Base-by-base conservation (phyloP, 2,113 vertebrate species). In the Sitta europaea region DNA sequence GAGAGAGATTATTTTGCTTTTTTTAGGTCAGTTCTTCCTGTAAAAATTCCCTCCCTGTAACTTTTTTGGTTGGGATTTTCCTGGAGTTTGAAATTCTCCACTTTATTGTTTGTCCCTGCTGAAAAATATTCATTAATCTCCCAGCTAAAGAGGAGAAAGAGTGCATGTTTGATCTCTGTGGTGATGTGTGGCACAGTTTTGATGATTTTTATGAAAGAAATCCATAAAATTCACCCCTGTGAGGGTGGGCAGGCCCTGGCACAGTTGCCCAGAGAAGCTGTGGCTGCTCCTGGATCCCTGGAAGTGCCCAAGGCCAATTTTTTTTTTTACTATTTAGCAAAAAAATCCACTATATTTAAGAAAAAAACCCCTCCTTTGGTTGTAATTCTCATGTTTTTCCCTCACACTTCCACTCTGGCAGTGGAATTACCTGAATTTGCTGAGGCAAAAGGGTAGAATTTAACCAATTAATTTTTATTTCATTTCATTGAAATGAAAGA, bases 401-500 rank as follows among this genome's bases (percentile, higher is more conserved):
- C 78, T 81, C 65, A 50, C 58, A 77, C 16, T 80, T 89, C 43
- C 29, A 4, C 21, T 66, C 70, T 66, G 54, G 36, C 68, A 40
- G 0, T 85, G 70, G 65, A 80, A 48, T 68, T 42, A 25, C 48
- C 65, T 48, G 73, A 45, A 14, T 54, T 58, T 90, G 48, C 72
- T 72, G 58, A 81, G 54, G 71, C 23, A 38, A 38, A 50, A 42
- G 35, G 48, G 23, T 54, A 31, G 27, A n/a, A 65, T 91, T 50
- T 4, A 53, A 76, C 23, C 48, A 16, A 16, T n/a, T 63, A 0
- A n/a, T 65, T 65, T 47, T n/a, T 23, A 6, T 65, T 55, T n/a
- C 1, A 54, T 54, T 45, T 14, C 58, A 19, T n/a, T 10, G n/a
- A 10, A 47, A 47, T n/a, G 0, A 12, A 65, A 24, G 42, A 15